A percentile compares a stretch with the other conserved stretches of the same genome.
phyloP scores from a whole-genome alignment of 1,140 invertebrate species.

The Trissolcus basalis region DNA sequence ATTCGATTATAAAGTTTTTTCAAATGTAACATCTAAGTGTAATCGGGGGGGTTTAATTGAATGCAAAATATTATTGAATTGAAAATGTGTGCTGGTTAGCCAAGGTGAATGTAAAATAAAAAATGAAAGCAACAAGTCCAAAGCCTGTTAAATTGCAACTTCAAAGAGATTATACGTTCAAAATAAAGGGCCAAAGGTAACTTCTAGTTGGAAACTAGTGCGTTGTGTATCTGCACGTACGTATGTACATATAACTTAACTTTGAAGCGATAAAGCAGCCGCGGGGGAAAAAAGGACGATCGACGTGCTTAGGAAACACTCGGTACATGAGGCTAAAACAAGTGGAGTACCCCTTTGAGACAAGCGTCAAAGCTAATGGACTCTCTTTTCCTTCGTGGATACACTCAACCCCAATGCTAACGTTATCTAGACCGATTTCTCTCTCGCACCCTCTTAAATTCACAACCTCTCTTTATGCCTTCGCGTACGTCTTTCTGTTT shows the following conservation, averaged over 20 bases:
- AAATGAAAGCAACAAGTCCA: constrained; percentile 46
- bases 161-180: constrained; percentile 50
- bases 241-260: constrained; percentile 42
- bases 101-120: constrained; percentile 30
- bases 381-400: constrained; percentile 55
- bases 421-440: constrained; percentile 44
- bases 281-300: constrained; percentile 62
- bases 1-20: neutral
- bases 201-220: constrained; percentile 34
- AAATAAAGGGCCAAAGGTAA: constrained; percentile 45
- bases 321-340: constrained; percentile 69
- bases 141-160: constrained; percentile 44
- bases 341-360: constrained; percentile 65
- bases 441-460: constrained; percentile 39
- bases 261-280: constrained; percentile 63
- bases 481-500: constrained; percentile 3
- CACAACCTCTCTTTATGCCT: constrained; percentile 12
- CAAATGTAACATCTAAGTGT: neutral
- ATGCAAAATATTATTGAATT: constrained; percentile 28
- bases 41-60: neutral
- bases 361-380: constrained; percentile 71
- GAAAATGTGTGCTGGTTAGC: constrained; percentile 21
- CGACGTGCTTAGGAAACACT: constrained; percentile 69
- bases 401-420: constrained; percentile 36
- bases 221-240: constrained; percentile 30